Percentiles rank a stretch among this genome's conserved stretches.
Conservation (phyloP, 1,140 invertebrate species). For the Sarcophaga bullata region DNA sequence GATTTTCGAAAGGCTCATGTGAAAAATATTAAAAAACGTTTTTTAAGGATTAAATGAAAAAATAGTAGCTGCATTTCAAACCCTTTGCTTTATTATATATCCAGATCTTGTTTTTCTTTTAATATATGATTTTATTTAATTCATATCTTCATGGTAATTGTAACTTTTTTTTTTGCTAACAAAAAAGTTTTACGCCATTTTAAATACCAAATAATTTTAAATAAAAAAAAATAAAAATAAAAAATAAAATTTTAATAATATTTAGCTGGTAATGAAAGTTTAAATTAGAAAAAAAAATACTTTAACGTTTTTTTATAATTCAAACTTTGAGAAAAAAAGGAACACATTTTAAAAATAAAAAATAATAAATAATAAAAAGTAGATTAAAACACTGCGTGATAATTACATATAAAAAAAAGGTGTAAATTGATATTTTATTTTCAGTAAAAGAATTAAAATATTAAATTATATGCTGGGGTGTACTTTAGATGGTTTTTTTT, state of each 20-base stretch:
- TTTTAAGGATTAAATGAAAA: background rate
- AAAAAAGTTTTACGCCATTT: constrained; percentile 35
- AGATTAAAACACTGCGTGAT: constrained; percentile 32
- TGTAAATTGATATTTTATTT: background rate
- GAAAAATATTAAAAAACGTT: background rate
- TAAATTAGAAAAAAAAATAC: background rate
- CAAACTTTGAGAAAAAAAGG: background rate
- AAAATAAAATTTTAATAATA: constrained; percentile 11
- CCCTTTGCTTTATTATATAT: background rate
- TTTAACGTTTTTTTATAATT: constrained; percentile 5
- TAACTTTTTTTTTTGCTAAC: background rate
- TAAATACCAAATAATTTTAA: constrained; percentile 33
- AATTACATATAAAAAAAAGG: constrained; percentile 28
- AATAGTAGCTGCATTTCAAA: background rate
- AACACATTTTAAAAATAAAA: background rate
- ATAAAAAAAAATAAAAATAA: constrained; percentile 19
- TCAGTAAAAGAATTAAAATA: no score
- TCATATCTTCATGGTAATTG: background rate
- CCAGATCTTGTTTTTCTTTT: background rate
- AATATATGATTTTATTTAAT: constrained; percentile 9
- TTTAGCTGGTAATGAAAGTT: background rate
- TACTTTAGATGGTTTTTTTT: no score
- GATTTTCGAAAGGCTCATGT: background rate
- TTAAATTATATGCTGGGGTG: no score
- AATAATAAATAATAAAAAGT: constrained; percentile 12